A percentile compares a stretch with the other conserved stretches of the same genome.
Conservation (phyloP, 2,888 invertebrate species). For the Dynastes grantii region DNA sequence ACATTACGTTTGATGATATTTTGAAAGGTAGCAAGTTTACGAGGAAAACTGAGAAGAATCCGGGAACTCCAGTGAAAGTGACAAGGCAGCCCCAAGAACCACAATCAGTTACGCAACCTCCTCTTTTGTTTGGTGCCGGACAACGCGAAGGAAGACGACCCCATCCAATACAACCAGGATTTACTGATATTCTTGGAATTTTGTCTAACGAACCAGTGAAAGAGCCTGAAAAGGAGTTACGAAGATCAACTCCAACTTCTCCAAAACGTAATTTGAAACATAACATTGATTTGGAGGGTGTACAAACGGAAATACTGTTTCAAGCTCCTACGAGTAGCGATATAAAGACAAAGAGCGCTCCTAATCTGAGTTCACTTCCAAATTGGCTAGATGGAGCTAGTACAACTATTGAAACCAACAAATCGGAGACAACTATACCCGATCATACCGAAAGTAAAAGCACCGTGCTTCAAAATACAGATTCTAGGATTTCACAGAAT, state of each 20-base stretch:
- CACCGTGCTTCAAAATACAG: slow-evolving; percentile 27
- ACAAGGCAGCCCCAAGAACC: slow-evolving; percentile 64
- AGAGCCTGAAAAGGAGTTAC: slow-evolving; percentile 43
- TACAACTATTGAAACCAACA: slow-evolving; percentile 54
- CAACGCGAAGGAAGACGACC: slow-evolving; percentile 63
- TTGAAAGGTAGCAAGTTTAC: slow-evolving; percentile 63
- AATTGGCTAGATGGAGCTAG: slow-evolving; percentile 64
- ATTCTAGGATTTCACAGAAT: slow-evolving; percentile 20
- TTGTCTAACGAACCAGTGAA: slow-evolving; percentile 65
- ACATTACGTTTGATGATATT: slow-evolving; percentile 65
- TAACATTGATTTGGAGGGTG: background rate
- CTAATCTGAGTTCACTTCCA: slow-evolving; percentile 60
- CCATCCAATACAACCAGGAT: slow-evolving; percentile 60
- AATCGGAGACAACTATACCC: slow-evolving; percentile 53
- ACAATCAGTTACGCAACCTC: background rate
- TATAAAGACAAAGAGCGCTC: slow-evolving; percentile 56
- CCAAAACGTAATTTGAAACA: background rate
- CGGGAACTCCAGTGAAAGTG: slow-evolving; percentile 65
- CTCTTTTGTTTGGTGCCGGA: slow-evolving; percentile 31
- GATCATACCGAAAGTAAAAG: slow-evolving; percentile 22
- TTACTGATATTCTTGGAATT: slow-evolving; percentile 75
- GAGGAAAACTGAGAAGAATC: slow-evolving; percentile 51
- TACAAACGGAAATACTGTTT: slow-evolving; percentile 63
- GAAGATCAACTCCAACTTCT: slow-evolving; percentile 24
- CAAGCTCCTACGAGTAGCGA: slow-evolving; percentile 57